A percentile compares a stretch with the other conserved stretches of the same genome.
Conservation (phyloP, 92 coral and sea anemone genomes). For the Zoanthus sociatus region DNA sequence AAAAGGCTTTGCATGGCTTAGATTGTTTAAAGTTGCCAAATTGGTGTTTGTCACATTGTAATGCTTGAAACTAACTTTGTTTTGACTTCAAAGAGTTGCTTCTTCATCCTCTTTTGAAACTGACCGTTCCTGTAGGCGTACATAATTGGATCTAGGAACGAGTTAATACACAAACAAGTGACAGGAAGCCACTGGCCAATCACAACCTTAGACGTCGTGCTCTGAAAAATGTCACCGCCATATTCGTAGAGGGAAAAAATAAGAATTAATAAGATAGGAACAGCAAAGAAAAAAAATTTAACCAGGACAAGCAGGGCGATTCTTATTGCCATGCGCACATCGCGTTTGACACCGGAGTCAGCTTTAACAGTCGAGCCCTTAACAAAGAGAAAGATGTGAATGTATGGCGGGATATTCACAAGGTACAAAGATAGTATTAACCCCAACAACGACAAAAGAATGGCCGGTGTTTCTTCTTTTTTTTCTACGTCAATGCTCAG, state of each 20-base stretch:
- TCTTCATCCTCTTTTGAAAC: conserved; percentile 63
- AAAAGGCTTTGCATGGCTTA: background rate
- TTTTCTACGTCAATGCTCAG: conserved; percentile 67
- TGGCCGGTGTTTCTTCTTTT: conserved; percentile 61
- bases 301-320: conserved; percentile 70
- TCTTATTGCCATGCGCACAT: conserved; percentile 70
- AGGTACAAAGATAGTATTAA: conserved; percentile 65
- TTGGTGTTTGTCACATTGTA: background rate
- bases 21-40: background rate
- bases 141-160: conserved; percentile 78
- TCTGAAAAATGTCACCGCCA: conserved; percentile 76
- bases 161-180: conserved; percentile 80
- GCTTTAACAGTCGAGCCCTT: conserved; percentile 50
- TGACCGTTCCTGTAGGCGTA: conserved; percentile 74
- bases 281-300: conserved; percentile 77
- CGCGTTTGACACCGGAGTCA: conserved; percentile 77
- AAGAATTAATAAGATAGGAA: conserved; percentile 71
- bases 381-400: conserved; percentile 72
- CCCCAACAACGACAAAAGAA: conserved; percentile 65
- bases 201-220: conserved; percentile 73
- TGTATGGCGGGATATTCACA: conserved; percentile 67
- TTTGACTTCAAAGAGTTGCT: background rate
- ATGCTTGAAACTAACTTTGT: background rate
- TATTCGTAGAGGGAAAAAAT: conserved; percentile 64
- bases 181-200: conserved; percentile 90